Percentiles rank a stretch among this genome's conserved stretches.
These are phyloP conservation scores for Sphaerodactylus townsendi DNA, from an alignment of 2,113 vertebrate species.

Conservation along the genomic window DNA sequence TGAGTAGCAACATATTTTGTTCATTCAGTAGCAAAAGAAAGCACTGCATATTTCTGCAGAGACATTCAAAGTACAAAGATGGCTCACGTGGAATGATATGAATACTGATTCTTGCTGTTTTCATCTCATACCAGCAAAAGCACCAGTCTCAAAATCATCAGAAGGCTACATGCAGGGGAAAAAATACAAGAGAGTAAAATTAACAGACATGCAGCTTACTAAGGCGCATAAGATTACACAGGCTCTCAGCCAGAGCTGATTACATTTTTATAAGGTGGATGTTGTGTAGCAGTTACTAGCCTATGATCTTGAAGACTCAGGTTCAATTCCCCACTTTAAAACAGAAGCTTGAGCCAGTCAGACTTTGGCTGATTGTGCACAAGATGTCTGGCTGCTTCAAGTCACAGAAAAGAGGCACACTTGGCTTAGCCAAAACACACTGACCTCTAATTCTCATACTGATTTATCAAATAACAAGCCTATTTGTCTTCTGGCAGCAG, in stretches of 20 bases:
- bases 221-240: background rate
- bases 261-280: background rate
- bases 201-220: background rate
- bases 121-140: constrained; percentile 71
- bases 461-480: no score
- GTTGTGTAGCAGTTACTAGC: no score
- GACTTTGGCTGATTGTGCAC: no score
- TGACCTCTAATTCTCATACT: no score
- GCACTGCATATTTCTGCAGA: background rate
- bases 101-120: constrained; percentile 16
- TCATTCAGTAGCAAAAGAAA: constrained; percentile 28
- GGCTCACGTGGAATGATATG: background rate
- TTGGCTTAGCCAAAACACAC: no score
- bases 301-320: no score
- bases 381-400: no score
- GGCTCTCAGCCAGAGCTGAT: background rate
- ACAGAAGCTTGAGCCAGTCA: no score
- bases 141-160: constrained; percentile 89
- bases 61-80: constrained; percentile 29
- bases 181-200: background rate
- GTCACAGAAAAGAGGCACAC: no score
- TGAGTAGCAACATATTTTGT: constrained; percentile 12
- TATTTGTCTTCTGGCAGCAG: no score
- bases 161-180: constrained; percentile 76
- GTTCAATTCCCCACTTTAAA: no score